Conservation (phyloP, 2,113 vertebrate species). For the Plecotus auritus region DNA sequence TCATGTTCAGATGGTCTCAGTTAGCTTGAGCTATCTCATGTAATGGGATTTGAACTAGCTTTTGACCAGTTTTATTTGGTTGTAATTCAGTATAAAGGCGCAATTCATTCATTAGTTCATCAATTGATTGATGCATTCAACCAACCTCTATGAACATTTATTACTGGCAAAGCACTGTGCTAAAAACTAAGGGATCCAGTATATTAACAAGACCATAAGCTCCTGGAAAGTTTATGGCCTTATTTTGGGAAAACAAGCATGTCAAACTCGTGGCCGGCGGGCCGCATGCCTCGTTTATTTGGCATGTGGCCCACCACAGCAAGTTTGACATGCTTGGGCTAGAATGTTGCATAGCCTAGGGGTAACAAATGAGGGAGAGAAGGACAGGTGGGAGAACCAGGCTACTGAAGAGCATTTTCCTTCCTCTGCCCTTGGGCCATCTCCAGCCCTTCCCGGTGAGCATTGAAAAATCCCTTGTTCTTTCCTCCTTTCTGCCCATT, state of each 20-base stretch:
- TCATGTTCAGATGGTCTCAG: not conserved
- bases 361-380: not conserved
- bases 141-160: not conserved
- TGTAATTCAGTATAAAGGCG: not conserved
- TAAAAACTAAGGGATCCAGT: not conserved
- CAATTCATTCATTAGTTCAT: not conserved
- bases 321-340: too few species aligned
- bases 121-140: not conserved
- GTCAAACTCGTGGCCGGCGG: too few species aligned
- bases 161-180: not conserved
- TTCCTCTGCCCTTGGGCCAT: not conserved
- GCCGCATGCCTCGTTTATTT: too few species aligned
- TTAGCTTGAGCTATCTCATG: not conserved
- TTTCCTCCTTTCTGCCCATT: not conserved
- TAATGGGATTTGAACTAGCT: not conserved
- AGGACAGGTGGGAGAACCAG: not conserved
- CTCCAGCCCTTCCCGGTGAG: not conserved
- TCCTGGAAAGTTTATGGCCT: not conserved
- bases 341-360: not conserved
- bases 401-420: not conserved
- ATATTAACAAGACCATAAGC: not conserved
- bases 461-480: not conserved
- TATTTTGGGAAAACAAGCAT: not conserved
- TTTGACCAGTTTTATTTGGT: not conserved
- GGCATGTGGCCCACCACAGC: too few species aligned